These are phyloP conservation scores for Camptogramma bilineatum DNA, from an alignment of 2,888 invertebrate genomes.

Conservation along the genomic window DNA sequence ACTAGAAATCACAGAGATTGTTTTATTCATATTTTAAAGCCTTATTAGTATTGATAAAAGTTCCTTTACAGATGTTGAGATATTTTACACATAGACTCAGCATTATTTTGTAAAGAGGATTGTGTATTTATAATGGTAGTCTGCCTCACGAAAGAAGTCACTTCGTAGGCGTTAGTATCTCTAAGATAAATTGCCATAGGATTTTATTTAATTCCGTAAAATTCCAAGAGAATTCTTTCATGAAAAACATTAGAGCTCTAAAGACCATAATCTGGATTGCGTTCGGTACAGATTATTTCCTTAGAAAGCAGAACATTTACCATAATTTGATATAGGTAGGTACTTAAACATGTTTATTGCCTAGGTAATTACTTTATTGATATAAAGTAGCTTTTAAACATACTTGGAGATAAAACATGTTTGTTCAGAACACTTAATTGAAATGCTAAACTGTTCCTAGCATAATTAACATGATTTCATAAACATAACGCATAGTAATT, in stretches of 20 bases:
- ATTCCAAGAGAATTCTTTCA: too few relatives aligned
- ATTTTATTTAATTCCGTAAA: too few relatives aligned
- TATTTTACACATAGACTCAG: not conserved
- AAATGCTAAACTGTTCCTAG: not conserved
- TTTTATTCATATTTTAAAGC: slow-evolving; percentile 44
- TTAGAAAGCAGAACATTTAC: too few relatives aligned
- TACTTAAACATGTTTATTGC: too few relatives aligned
- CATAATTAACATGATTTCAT: not conserved
- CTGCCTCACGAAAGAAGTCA: too few relatives aligned
- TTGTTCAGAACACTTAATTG: not conserved
- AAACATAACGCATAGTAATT: not conserved
- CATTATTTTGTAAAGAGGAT: not conserved
- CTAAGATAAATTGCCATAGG: too few relatives aligned
- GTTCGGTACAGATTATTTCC: not conserved
- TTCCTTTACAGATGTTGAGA: slow-evolving; percentile 2
- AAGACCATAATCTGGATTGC: too few relatives aligned
- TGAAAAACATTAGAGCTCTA: too few relatives aligned
- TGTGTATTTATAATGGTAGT: not conserved
- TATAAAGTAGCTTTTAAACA: not conserved
- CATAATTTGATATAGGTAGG: too few relatives aligned
- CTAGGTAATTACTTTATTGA: too few relatives aligned
- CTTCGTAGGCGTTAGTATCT: too few relatives aligned
- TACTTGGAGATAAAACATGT: not conserved
- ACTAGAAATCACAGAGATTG: slow-evolving; percentile 78
- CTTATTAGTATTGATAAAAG: slow-evolving; percentile 9